These are phyloP conservation scores for Bos indicus DNA, from an alignment of 2,113 vertebrate species.

Conservation along the genomic window DNA sequence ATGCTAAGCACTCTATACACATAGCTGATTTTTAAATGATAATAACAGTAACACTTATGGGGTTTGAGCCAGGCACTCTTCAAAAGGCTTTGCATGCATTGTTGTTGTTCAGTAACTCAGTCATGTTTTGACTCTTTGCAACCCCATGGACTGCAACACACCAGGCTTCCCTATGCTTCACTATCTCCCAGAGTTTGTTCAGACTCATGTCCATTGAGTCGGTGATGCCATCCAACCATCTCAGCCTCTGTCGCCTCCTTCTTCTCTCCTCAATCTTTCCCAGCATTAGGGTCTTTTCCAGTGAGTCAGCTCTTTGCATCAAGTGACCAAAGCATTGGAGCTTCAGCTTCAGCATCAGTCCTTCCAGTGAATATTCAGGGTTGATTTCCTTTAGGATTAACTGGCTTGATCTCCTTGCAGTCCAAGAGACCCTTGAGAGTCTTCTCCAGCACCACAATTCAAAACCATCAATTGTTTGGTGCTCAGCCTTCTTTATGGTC, in stretches of 20 bases:
- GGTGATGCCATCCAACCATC: not conserved
- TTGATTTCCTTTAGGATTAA: not conserved
- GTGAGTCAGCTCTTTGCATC: not conserved
- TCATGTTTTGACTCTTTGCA: not conserved
- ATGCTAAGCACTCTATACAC: not conserved
- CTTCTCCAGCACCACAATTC: not conserved
- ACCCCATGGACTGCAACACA: not conserved
- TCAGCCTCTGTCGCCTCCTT: not conserved
- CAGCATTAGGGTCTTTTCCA: not conserved
- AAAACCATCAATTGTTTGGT: not conserved
- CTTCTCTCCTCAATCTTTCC: not conserved
- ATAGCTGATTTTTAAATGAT: not conserved
- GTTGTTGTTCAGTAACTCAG: not conserved
- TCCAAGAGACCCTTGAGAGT: not conserved
- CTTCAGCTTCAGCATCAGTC: not conserved
- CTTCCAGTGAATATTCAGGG: not conserved
- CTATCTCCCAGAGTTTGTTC: not conserved
- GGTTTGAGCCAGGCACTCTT: not conserved
- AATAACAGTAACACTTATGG: not conserved
- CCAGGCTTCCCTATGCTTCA: not conserved
- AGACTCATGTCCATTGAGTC: not conserved
- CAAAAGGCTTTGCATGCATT: not conserved
- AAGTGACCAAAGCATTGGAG: not conserved
- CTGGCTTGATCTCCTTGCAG: not conserved
- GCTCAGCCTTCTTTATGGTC: not conserved